Evolutionary conservation across 2,797 vertebrate species (phyloP).

Genomic region (Muscicapa comitata): DNA sequence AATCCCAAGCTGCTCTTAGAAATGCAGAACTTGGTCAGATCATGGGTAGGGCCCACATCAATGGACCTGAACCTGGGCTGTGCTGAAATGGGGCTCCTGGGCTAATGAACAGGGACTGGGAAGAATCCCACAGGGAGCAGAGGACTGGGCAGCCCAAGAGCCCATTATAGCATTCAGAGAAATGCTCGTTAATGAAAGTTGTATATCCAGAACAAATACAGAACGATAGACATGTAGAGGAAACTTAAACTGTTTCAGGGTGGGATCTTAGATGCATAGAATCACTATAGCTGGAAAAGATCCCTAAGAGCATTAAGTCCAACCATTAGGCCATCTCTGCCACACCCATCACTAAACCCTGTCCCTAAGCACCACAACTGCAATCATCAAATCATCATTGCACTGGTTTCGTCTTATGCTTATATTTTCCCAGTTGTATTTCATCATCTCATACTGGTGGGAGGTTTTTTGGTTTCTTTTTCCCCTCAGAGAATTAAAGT

Average conservation of each 20-base stretch:
- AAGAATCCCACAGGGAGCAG: rapidly evolving
- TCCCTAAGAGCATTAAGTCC: not conserved
- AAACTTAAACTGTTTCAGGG: not conserved
- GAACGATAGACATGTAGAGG: not conserved
- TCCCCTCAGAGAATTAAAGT: not conserved
- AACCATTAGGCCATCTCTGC: not conserved
- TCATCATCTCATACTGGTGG: not conserved
- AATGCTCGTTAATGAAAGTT: not conserved
- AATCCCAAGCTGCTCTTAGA: not conserved
- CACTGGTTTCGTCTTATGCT: not conserved
- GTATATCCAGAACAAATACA: not conserved
- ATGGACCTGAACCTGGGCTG: not conserved
- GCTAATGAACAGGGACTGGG: rapidly evolving
- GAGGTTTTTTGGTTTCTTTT: no score
- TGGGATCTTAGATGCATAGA: not conserved
- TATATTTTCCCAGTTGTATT: not conserved
- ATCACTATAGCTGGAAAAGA: not conserved
- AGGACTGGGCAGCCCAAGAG: not conserved
- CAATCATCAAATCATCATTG: not conserved
- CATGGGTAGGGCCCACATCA: not conserved
- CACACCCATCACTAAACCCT: not conserved
- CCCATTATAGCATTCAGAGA: not conserved
- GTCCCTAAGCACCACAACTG: not conserved
- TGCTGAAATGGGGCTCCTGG: not conserved
- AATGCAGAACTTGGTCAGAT: not conserved